Base-by-base conservation (phyloP, 2,113 vertebrate genomes). In the Lepisosteus oculatus region DNA sequence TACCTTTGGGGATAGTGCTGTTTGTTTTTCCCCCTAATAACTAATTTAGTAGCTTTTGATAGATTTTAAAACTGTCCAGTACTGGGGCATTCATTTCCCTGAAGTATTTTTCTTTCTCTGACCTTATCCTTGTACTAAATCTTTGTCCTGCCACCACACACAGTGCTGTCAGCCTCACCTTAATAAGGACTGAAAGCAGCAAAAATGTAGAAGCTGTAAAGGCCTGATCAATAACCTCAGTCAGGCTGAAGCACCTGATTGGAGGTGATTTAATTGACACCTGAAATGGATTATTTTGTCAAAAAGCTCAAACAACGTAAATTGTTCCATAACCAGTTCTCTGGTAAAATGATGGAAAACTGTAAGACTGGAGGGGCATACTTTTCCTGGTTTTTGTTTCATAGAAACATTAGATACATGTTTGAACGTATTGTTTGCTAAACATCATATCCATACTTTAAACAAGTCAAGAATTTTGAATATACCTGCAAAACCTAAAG, bases 151-250 rank as follows among this genome's bases (percentile, higher is more conserved):
- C 89, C 90, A 89, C 84, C 29, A 42, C 3, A 65, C 42, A 29
- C 42, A 65, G 62, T 6, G 8, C 62, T 65, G 62, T 65, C 62
- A 65, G 5, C 9, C 17, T 8, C 42, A 8, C 29, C 15, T 41
- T 65, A 65, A 65, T 65, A 29, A 65, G 62, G 8, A 29, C 42
- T 83, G 14, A 61, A 77, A 87, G 85, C 83, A 83, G 82, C 72
- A 74, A 84, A 83, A 89, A 87, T 82, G 78, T 74, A 82, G 86
- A 91, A 90, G 88, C 88, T 87, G 84, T 88, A 87, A 89, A 77
- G 80, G 82, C n/a, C 80, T 75, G 86, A 92, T 91, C 88, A 84
- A 92, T 92, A 90, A 84, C 83, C 87, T 29, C 88, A 87, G 88
- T 88, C 88, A 85, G 83, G 74, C 84, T 79, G 76, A 88, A 80